Base-by-base conservation (phyloP, 1,140 invertebrate genomes). In the Zaprionus ornatus region DNA sequence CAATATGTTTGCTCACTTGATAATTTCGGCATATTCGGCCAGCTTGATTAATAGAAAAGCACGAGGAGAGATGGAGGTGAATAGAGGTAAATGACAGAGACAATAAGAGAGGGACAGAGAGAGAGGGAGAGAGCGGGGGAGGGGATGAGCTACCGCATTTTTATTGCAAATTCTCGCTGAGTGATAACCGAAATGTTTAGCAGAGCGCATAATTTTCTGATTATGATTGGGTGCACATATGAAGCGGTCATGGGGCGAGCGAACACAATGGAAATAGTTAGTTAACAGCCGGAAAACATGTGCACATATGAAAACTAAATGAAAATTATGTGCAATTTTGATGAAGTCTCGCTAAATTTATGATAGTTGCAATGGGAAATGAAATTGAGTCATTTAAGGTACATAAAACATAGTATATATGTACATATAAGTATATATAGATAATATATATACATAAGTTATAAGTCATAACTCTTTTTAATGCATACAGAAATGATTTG, bases 131-230 rank as follows among this genome's bases (percentile, higher is more conserved):
- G 32, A 12, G 32, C 1, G 35, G 9, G 7, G 9, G 13, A 15
- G 23, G 27, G 23, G 21, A 19, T 13, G 5, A 19, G 40, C 17
- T 21, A 19, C 13, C n/a, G 23, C 27, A 27, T 15, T 40, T 40
- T 40, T 70, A 68, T 70, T 71, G 52, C 23, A 75, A 63, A 40
- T 70, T 54, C n/a, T 19, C 45, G 45, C 60, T 27, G 25, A 29
- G 60, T 71, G 60, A 75, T 71, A 75, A 60, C 60, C 73, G 25
- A 75, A 75, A 75, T 75, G 45, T 64, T 63, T 48, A 75, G 29
- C 67, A 29, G 35, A 75, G 73, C 67, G 54, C 73, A 71, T 64
- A 48, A 75, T 70, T 71, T 64, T 50, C 21, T 27, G 17, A 56
- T 74, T 62, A 42, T 62, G 42, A 63, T 56, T 57, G 54, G 40